Evolutionary conservation across 2,113 vertebrate genomes (phyloP).

Genomic region (Choloepus hoffmanni): DNA sequence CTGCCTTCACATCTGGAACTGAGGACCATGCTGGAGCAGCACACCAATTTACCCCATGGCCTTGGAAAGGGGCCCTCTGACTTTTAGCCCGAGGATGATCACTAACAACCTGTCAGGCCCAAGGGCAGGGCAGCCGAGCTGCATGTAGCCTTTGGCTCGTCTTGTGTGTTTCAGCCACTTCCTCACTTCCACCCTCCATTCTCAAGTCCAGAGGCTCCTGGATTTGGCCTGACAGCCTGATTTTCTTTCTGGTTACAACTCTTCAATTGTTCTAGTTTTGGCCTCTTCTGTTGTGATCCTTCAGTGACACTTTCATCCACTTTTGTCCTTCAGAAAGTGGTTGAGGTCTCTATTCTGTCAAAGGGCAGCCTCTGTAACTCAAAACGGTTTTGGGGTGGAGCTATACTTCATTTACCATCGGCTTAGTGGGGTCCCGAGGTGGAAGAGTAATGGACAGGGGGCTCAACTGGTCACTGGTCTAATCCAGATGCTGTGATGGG

Average conservation of each 20-base stretch:
- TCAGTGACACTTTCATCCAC: not conserved
- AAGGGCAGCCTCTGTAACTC: not conserved
- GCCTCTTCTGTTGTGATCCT: not conserved
- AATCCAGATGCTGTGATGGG: not conserved
- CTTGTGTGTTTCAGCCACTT: not conserved
- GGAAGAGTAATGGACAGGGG: not conserved
- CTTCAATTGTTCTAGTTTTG: not conserved
- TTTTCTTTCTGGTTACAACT: not conserved
- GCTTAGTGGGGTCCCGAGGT: not conserved
- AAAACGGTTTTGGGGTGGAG: not conserved
- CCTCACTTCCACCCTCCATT: not conserved
- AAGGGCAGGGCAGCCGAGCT: fast-evolving
- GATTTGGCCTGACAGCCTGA: not conserved
- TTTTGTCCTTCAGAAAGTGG: not conserved
- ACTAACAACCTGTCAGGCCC: not conserved
- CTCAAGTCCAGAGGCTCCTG: not conserved
- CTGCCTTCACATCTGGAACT: not conserved
- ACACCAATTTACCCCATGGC: not conserved
- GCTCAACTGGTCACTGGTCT: not conserved
- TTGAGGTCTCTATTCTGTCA: too few species aligned
- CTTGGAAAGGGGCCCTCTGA: not conserved
- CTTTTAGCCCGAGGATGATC: not conserved
- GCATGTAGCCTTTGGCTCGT: not conserved
- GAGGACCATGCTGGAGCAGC: fast-evolving
- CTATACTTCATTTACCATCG: not conserved